A percentile compares a stretch with the other conserved stretches of the same genome.
Evolutionary conservation across 2,113 vertebrate species (phyloP).

Genomic region (Phoenicopterus ruber): DNA sequence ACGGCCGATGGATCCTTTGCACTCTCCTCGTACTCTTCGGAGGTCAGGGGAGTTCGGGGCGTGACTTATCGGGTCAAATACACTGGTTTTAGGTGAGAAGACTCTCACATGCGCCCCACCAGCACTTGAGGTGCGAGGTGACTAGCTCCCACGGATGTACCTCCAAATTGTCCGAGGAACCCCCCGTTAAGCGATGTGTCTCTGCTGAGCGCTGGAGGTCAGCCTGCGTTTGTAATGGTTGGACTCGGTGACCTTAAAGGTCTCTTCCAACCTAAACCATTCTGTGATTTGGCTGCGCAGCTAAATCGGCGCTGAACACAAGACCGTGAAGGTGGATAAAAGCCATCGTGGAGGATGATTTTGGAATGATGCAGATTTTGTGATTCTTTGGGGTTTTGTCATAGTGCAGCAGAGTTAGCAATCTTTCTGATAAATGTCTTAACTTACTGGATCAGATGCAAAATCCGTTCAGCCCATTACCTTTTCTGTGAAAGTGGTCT

Average conservation of each 20-base stretch:
- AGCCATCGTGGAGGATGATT: not conserved
- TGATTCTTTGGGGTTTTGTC: not conserved
- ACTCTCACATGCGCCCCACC: not conserved
- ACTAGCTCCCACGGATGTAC: not conserved
- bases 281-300: not conserved
- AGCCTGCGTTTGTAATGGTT: too few relatives aligned
- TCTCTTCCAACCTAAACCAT: too few relatives aligned
- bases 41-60: not conserved
- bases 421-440: not conserved
- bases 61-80: not conserved
- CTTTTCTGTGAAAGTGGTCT: not conserved
- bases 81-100: not conserved
- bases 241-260: too few relatives aligned
- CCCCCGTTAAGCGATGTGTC: accelerated
- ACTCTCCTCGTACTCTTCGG: not conserved
- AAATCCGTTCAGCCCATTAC: not conserved
- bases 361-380: not conserved
- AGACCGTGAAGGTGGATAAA: not conserved
- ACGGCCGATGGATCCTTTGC: accelerated
- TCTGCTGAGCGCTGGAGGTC: not conserved
- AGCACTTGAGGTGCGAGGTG: not conserved
- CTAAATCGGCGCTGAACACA: accelerated
- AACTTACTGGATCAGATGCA: not conserved
- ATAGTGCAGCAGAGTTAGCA: not conserved
- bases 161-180: accelerated